Conservation (phyloP, 23 tunicate genomes). For the Trididemnum clinides region DNA sequence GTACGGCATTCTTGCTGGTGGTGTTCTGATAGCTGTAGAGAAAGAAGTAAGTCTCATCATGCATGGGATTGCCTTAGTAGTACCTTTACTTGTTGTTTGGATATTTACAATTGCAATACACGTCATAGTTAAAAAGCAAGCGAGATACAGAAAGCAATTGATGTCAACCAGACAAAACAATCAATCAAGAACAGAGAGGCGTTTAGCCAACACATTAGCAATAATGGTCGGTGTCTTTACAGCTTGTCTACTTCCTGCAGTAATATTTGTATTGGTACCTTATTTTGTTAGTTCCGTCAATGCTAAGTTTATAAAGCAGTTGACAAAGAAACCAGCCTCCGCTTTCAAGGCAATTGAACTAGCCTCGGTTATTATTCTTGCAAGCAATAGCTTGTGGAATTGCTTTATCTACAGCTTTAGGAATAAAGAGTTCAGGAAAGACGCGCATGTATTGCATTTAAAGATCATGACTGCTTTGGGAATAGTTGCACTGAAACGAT, state of each 20-base stretch:
- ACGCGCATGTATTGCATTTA: neutral
- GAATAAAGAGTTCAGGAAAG: conserved; percentile 46
- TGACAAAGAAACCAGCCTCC: neutral
- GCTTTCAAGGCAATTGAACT: conserved; percentile 30
- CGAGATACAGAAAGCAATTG: neutral
- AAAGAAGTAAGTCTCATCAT: neutral
- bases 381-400: conserved; percentile 34
- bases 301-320: neutral
- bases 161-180: neutral
- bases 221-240: conserved; percentile 61
- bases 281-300: neutral
- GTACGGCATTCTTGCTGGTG: neutral
- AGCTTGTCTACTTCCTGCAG: conserved; percentile 29
- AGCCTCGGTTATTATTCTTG: conserved; percentile 44
- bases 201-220: conserved; percentile 33
- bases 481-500: neutral
- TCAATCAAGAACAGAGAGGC: neutral
- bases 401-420: conserved; percentile 56
- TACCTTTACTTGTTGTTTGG: conserved; percentile 43
- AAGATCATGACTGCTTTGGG: neutral
- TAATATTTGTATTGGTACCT: neutral
- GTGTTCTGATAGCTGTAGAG: conserved; percentile 14
- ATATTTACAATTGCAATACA: neutral
- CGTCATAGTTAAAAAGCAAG: conserved; percentile 36
- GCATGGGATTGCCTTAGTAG: conserved; percentile 14